Percentiles rank a stretch among this genome's conserved stretches.
Conservation (phyloP, 1,140 invertebrate genomes). For the Aphaenogaster ashmeadi region DNA sequence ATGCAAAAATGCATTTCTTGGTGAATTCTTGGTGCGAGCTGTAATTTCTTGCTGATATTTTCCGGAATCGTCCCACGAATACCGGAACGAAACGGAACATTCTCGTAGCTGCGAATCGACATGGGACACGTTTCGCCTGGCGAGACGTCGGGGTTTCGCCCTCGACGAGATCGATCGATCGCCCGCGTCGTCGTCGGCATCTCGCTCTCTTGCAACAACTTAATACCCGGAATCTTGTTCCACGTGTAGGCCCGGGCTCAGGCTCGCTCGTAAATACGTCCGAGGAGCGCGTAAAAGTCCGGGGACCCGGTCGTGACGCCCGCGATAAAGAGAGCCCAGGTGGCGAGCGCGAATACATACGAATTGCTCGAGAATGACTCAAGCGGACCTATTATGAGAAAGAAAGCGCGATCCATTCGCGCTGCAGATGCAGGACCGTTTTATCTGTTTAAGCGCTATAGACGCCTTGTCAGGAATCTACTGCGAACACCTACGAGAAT, state of each 20-base stretch:
- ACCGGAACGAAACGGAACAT: slow-evolving; percentile 5
- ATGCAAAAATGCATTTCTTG: neutral
- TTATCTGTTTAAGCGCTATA: neutral
- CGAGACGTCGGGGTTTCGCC: slow-evolving; percentile 39
- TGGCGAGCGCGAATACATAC: slow-evolving; percentile 43
- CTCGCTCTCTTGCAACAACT: slow-evolving; percentile 44
- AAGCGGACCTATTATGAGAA: slow-evolving; percentile 37
- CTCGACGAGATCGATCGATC: slow-evolving; percentile 49
- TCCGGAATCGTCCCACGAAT: neutral
- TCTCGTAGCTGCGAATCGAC: neutral
- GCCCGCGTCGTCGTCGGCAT: slow-evolving; percentile 49
- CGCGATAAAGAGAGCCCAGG: slow-evolving; percentile 59
- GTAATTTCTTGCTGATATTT: slow-evolving; percentile 5
- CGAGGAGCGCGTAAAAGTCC: slow-evolving; percentile 43
- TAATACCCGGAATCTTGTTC: slow-evolving; percentile 62
- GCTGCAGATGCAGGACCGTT: neutral
- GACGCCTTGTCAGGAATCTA: neutral
- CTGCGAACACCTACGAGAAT: neutral
- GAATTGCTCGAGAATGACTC: slow-evolving; percentile 63
- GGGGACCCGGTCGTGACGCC: neutral
- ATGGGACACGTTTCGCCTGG: slow-evolving; percentile 14
- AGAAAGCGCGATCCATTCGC: slow-evolving; percentile 56
- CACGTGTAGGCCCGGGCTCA: slow-evolving; percentile 10
- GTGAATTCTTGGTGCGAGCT: neutral
- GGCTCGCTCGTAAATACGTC: slow-evolving; percentile 60